Evolutionary conservation across 2,797 vertebrate species (phyloP).

Genomic region (Galaxias olidus): DNA sequence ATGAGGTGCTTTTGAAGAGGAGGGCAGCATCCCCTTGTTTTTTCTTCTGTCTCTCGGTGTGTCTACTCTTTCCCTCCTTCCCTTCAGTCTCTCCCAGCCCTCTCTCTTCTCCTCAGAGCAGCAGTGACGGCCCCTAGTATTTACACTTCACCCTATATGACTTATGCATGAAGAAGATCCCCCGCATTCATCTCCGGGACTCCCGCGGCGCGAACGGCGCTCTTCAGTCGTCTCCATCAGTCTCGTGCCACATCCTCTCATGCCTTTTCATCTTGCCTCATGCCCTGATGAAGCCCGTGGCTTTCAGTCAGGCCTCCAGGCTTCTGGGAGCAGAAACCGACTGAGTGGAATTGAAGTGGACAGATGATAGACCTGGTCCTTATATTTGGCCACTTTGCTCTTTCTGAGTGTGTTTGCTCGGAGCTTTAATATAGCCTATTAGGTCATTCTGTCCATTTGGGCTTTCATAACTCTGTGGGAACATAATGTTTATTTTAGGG

Average conservation of each 20-base stretch:
- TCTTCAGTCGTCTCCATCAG: slow-evolving; percentile 43
- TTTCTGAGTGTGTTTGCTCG: slow-evolving; percentile 20
- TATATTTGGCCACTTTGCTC: slow-evolving; percentile 21
- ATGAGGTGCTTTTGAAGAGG: slow-evolving; percentile 54
- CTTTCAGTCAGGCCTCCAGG: slow-evolving; percentile 26
- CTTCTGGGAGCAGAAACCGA: slow-evolving; percentile 22
- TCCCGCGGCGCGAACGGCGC: slow-evolving; percentile 40
- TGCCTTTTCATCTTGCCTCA: slow-evolving; percentile 49
- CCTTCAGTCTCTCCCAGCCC: slow-evolving; percentile 32
- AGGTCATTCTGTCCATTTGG: not conserved
- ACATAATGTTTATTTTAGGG: not conserved
- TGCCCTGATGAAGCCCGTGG: slow-evolving; percentile 35
- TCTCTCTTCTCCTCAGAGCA: slow-evolving; percentile 39
- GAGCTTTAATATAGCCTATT: slow-evolving; percentile 13
- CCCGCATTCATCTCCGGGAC: slow-evolving; percentile 64
- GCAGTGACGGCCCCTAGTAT: slow-evolving; percentile 56
- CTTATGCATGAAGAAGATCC: slow-evolving; percentile 69
- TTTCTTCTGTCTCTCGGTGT: not conserved
- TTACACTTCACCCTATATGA: slow-evolving; percentile 63
- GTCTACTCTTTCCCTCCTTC: slow-evolving; percentile 46
- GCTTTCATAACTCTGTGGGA: not conserved
- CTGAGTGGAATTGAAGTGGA: slow-evolving; percentile 38
- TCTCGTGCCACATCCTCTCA: slow-evolving; percentile 50
- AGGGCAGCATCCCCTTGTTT: slow-evolving; percentile 41
- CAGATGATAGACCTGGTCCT: slow-evolving; percentile 30